Base-by-base conservation (phyloP, 1,140 invertebrate species). In the Riptortus pedestris region DNA sequence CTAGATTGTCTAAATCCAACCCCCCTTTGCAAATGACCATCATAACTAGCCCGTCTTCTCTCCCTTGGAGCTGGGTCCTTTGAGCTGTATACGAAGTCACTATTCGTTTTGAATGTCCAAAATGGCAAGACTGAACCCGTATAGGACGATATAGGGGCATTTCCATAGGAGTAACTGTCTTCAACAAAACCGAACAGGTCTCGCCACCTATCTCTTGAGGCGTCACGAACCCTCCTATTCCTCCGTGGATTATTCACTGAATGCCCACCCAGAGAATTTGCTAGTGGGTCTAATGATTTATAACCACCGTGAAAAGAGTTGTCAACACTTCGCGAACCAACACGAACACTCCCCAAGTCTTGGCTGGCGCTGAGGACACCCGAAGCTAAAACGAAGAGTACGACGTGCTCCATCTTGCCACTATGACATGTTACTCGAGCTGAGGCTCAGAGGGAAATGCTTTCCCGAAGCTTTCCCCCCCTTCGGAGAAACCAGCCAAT, bases 161-260 rank as follows among this genome's bases (percentile, higher is more conserved):
- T 1, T 2, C 20, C 18, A 5, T 18, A 18, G 4, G 48, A 18
- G 2, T 51, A 24, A 14, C 26, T 24, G n/a, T 11, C 11, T 14
- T 55, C 51, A 12, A 24, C 18, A 24, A 55, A 24, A 2, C 51
- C 51, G 51, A 55, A 55, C 20, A 55, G 51, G 26, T 55, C 51
- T 1, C 24, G 20, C 22, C 51, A 3, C 51, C 16, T 18, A n/a
- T 22, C 18, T 22, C n/a, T n/a, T n/a, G n/a, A n/a, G n/a, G n/a
- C n/a, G n/a, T n/a, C n/a, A n/a, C 22, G 45, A 9, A 20, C 45
- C 18, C 45, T 47, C 45, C n/a, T 47, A 22, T 22, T 47, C 45
- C 11, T 47, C 45, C 45, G 18, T 22, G 45, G 45, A 11, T 47
- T n/a, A n/a, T n/a, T n/a, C n/a, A n/a, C n/a, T n/a, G n/a, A n/a